Evolutionary conservation across 2,113 vertebrate species (phyloP).

Genomic region (Syngnathus scovelli): DNA sequence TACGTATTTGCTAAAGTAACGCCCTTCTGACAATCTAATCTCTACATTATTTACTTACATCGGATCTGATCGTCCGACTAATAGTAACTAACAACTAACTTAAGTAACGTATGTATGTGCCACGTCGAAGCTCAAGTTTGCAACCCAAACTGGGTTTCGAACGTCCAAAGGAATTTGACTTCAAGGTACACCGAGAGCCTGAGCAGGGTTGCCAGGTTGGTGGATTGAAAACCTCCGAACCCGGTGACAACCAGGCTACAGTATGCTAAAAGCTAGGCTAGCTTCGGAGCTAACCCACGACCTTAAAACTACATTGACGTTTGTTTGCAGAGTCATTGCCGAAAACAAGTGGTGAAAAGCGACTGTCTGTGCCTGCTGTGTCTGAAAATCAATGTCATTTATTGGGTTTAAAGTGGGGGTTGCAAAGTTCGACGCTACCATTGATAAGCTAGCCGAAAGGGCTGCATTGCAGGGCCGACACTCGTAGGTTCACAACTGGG

Average conservation of each 20-base stretch:
- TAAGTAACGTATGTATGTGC: not conserved
- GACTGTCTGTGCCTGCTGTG: not conserved
- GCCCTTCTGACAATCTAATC: not conserved
- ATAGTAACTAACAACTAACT: not conserved
- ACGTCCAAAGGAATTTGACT: constrained; percentile 17
- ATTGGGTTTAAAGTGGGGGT: constrained; percentile 31
- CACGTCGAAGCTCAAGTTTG: not conserved
- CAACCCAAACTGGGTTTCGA: not conserved
- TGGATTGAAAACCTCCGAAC: constrained; percentile 14
- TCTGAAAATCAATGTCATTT: not conserved
- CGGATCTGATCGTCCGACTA: not conserved
- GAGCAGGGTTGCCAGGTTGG: constrained; percentile 31
- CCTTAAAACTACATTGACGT: not conserved
- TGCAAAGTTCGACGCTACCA: constrained; percentile 43
- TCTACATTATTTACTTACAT: not conserved
- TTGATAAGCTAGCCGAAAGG: constrained; percentile 53
- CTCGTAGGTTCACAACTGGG: constrained; percentile 53
- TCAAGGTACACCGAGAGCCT: constrained; percentile 7
- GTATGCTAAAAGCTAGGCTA: constrained; percentile 42
- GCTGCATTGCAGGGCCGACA: constrained; percentile 67
- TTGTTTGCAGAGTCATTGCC: not conserved
- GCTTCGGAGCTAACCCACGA: constrained; percentile 23
- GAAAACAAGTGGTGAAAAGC: not conserved
- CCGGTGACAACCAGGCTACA: constrained; percentile 20
- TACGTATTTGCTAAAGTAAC: not conserved